Base-by-base conservation (phyloP, 2,797 vertebrate species). In the Acanthis flammea region DNA sequence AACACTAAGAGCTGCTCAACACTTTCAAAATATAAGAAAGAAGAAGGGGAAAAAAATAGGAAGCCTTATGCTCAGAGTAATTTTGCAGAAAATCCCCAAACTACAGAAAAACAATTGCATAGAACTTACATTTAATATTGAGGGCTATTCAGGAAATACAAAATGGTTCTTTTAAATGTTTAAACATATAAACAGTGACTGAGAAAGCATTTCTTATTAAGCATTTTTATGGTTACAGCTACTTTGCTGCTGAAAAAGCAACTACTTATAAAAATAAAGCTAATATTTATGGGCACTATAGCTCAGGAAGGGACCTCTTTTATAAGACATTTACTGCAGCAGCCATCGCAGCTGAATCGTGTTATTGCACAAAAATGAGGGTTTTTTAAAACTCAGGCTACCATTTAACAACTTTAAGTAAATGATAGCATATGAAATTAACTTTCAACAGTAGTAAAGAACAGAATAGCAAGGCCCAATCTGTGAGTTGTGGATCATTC, bases 41-140 rank as follows among this genome's bases (percentile, higher is more conserved):
- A 18, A 4, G 48, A 57, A 31, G 9, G 6, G 45, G 4, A 47
- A 68, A 93, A 91, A 22, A 24, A 27, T 51, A 58, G 85, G 81
- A 95, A 95, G 81, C 73, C 75, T 93, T 96, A 93, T 7, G 41
- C 53, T 90, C 70, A 91, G 86, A 96, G 88, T 88, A 48, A 95
- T 93, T 95, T 86, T 75, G 79, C 35, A 94, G 88, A 96, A 96
- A 95, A 83, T 44, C 68, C 82, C 50, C 54, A 88, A 88, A 86
- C 78, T 42, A 88, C 76, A 92, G 90, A 77, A 94, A 90, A 97
- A 94, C 92, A 92, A 95, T 90, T 96, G 93, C 91, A 94, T 96
- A 96, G 92, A 97, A 96, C 97, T 95, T 96, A 95, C 91, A 94
- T 92, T 97, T 97, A 97, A 97, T 86, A 95, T 93, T 96, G 96